Conservation (phyloP, 1,140 invertebrate species). For the Chironomus tepperi region DNA sequence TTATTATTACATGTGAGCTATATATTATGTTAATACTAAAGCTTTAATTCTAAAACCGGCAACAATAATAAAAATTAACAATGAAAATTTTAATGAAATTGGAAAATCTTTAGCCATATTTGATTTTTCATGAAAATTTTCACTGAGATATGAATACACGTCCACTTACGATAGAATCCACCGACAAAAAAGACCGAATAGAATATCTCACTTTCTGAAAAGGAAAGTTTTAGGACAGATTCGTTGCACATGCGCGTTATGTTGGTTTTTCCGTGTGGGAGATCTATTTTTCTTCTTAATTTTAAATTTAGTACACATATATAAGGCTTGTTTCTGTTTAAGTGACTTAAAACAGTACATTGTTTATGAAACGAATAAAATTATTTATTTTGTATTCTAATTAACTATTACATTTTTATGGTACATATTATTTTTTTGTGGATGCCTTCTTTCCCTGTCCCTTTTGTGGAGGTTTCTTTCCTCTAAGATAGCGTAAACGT, state of each 20-base stretch:
- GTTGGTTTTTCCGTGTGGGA: neutral
- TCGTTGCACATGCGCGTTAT: slow-evolving; percentile 1
- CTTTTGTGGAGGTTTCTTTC: slow-evolving; percentile 57
- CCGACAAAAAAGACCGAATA: slow-evolving; percentile 22
- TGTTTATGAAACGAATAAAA: neutral
- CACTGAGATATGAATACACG: neutral
- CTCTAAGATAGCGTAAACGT: slow-evolving; percentile 61
- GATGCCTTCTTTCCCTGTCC: slow-evolving; percentile 43
- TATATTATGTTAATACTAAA: no score
- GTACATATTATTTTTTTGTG: slow-evolving; percentile 28
- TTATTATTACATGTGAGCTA: no score
- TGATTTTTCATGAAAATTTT: slow-evolving; percentile 13
- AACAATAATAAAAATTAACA: neutral
- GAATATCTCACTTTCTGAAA: neutral
- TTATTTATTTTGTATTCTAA: neutral
- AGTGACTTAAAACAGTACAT: neutral
- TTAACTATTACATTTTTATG: neutral
- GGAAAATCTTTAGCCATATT: slow-evolving; percentile 21
- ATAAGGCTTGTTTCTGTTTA: neutral
- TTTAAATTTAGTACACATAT: neutral
- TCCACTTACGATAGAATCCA: slow-evolving; percentile 23
- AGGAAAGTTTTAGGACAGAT: neutral
- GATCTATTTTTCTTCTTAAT: neutral
- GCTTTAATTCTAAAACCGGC: no score
- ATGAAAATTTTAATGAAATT: neutral